Conservation (phyloP, 2,888 invertebrate species). For the Heliconius ismenius region DNA sequence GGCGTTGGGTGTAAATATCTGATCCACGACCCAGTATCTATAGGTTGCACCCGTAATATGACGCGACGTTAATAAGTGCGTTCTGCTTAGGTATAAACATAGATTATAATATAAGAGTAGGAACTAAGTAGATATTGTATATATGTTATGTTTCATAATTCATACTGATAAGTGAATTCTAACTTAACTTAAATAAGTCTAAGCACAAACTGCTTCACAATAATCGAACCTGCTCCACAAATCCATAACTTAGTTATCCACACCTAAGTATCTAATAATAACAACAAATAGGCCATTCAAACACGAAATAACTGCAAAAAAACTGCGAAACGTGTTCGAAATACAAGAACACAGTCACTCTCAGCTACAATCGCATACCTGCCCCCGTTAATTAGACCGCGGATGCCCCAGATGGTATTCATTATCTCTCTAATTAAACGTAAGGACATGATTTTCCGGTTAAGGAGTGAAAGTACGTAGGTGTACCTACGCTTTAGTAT, state of each 20-base stretch:
- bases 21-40: conserved; percentile 64
- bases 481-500: conserved; percentile 49
- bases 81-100: neutral
- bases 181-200: no score
- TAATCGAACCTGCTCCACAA: neutral
- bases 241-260: no score
- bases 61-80: conserved; percentile 17
- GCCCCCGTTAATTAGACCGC: conserved; percentile 62
- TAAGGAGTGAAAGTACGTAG: conserved; percentile 65
- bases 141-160: no score
- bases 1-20: conserved; percentile 66
- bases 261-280: no score
- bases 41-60: conserved; percentile 16
- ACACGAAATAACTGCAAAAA: conserved; percentile 2
- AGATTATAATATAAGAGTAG: no score
- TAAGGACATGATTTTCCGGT: conserved; percentile 69
- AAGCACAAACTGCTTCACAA: neutral
- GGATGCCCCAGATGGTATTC: conserved; percentile 68
- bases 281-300: no score
- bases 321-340: conserved; percentile 14
- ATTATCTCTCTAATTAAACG: conserved; percentile 73
- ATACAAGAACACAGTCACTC: conserved; percentile 33
- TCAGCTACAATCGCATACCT: conserved; percentile 47
- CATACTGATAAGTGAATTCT: no score
- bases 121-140: neutral